Conservation (phyloP, 2,797 vertebrate species). For the Chelmon rostratus region DNA sequence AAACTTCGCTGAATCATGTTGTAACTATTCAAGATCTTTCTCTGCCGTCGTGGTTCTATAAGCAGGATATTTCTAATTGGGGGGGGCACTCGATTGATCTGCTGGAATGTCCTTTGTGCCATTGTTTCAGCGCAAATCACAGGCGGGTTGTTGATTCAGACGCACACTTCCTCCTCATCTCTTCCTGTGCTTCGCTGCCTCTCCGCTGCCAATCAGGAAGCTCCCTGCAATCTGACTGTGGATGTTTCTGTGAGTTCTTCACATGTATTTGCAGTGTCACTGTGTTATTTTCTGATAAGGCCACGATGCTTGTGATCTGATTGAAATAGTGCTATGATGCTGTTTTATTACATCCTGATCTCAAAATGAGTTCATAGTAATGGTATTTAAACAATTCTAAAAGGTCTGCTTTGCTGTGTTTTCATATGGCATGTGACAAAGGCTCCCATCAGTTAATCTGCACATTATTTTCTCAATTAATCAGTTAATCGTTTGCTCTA, state of each 20-base stretch:
- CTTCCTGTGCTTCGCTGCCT: conserved; percentile 53
- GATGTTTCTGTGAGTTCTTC: neutral
- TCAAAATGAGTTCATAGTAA: neutral
- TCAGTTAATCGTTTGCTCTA: neutral
- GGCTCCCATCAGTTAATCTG: neutral
- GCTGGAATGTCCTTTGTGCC: conserved; percentile 47
- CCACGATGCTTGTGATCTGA: neutral
- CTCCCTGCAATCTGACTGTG: neutral
- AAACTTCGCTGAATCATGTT: conserved; percentile 3
- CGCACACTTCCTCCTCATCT: conserved; percentile 53
- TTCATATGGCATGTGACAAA: neutral
- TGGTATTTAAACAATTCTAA: neutral
- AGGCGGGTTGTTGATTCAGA: conserved; percentile 63
- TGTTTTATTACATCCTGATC: neutral
- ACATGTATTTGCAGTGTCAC: neutral
- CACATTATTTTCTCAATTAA: neutral
- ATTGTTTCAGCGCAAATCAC: conserved; percentile 54
- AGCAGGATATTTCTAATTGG: conserved; percentile 38
- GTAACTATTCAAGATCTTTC: conserved; percentile 6
- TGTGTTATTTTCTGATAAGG: neutral
- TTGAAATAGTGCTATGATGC: neutral
- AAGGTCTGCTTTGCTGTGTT: neutral
- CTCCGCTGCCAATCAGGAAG: conserved; percentile 29
- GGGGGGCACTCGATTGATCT: conserved; percentile 32
- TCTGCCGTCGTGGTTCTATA: neutral